These are phyloP conservation scores for Drosophila macrothrix DNA, from an alignment of 2,888 invertebrate genomes.

Conservation along the genomic window DNA sequence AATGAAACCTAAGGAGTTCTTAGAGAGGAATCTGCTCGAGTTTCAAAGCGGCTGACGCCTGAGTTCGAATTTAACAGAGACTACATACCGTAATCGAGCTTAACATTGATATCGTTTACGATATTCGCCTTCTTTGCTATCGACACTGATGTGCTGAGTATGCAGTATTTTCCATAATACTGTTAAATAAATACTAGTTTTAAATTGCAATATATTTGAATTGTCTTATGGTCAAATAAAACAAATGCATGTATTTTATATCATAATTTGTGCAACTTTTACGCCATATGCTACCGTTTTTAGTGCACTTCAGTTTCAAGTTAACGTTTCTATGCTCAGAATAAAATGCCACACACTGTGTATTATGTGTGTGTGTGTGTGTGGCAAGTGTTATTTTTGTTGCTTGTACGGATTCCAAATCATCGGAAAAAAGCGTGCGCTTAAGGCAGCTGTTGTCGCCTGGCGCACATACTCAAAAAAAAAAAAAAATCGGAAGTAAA, in stretches of 20 bases:
- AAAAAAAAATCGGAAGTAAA: constrained; percentile 76
- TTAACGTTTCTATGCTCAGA: constrained; percentile 28
- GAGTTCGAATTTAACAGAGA: constrained; percentile 9
- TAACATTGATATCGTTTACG: constrained; percentile 1
- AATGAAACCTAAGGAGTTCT: neutral
- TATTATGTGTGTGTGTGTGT: constrained; percentile 9
- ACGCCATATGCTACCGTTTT: constrained; percentile 59
- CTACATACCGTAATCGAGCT: neutral
- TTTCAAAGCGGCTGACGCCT: neutral
- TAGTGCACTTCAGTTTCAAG: constrained; percentile 10
- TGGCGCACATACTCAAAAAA: constrained; percentile 39
- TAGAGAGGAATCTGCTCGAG: neutral
- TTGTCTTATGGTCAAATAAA: neutral
- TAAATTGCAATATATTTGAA: neutral
- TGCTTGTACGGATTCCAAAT: constrained; percentile 78
- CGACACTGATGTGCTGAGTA: constrained; percentile 6
- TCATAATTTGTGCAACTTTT: neutral
- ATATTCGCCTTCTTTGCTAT: neutral
- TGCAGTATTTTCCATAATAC: constrained; percentile 12
- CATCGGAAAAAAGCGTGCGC: constrained; percentile 67
- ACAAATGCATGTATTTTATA: constrained; percentile 1
- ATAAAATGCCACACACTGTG: constrained; percentile 63
- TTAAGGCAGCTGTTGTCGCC: constrained; percentile 73
- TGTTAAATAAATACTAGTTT: constrained; percentile 15
- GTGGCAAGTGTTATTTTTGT: constrained; percentile 15